Conservation (phyloP, 2,113 vertebrate species). For the Tiliqua scincoides region DNA sequence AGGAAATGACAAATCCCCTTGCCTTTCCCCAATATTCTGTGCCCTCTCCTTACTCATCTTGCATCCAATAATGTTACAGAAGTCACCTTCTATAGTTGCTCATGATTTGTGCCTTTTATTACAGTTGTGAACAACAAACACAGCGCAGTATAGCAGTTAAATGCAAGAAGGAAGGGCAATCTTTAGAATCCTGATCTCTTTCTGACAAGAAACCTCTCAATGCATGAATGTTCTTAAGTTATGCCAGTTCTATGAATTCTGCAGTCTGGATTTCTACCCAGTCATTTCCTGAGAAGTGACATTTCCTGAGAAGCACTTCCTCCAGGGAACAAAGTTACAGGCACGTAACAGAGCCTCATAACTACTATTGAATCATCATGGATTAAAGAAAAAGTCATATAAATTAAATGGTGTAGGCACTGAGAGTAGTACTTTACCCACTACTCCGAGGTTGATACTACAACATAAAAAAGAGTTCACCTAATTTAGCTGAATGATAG, state of each 20-base stretch:
- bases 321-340: background rate
- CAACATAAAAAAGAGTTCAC: background rate
- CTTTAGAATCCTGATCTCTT: no score
- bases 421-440: background rate
- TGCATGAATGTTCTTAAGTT: background rate
- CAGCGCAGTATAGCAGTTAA: background rate
- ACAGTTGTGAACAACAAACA: background rate
- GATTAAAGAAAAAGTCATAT: background rate
- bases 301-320: background rate
- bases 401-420: background rate
- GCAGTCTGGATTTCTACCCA: conserved; percentile 12
- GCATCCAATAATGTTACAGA: background rate
- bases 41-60: background rate
- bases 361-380: background rate
- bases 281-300: background rate
- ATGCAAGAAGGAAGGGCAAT: no score
- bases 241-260: background rate
- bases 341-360: background rate
- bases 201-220: background rate
- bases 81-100: background rate
- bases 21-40: background rate
- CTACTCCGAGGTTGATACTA: background rate
- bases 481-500: conserved; percentile 2
- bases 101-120: background rate
- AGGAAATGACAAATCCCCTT: background rate